Conservation (phyloP, 2,797 vertebrate species). For the Bufotes viridis region DNA sequence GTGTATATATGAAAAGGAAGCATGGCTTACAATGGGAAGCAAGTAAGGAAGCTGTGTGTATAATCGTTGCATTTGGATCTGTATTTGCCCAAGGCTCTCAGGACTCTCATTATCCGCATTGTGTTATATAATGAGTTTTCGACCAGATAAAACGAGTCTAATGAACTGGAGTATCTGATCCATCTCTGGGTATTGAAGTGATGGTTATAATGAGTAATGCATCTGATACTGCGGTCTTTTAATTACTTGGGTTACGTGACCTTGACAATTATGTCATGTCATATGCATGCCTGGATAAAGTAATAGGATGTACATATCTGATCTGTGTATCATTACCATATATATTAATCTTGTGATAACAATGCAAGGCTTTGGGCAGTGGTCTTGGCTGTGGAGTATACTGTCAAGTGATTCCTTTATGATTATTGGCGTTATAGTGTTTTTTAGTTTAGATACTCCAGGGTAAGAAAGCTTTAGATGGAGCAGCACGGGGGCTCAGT, state of each 20-base stretch:
- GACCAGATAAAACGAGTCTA: conserved; percentile 3
- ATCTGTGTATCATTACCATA: neutral
- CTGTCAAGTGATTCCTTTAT: neutral
- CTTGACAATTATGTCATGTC: neutral
- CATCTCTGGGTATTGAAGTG: neutral
- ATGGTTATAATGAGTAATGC: conserved; percentile 1
- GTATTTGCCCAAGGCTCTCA: neutral
- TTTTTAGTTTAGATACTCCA: neutral
- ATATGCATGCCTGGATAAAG: neutral
- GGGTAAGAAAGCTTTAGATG: too few species aligned
- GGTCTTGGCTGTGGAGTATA: neutral
- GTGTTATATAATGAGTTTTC: conserved; percentile 22
- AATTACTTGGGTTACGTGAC: neutral
- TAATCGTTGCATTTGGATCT: neutral
- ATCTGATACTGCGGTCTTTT: conserved; percentile 1
- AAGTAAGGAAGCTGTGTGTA: neutral
- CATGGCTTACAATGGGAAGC: neutral
- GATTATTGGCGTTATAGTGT: neutral
- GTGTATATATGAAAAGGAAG: neutral
- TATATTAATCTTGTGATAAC: neutral
- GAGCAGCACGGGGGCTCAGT: too few species aligned
- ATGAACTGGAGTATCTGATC: neutral
- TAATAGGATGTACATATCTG: neutral
- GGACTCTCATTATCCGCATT: neutral
- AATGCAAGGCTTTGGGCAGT: neutral